Evolutionary conservation across 2,113 vertebrate genomes (phyloP), one percentile per base, ranked within the genome.

Genomic region (Corythornis vintsioides): DNA sequence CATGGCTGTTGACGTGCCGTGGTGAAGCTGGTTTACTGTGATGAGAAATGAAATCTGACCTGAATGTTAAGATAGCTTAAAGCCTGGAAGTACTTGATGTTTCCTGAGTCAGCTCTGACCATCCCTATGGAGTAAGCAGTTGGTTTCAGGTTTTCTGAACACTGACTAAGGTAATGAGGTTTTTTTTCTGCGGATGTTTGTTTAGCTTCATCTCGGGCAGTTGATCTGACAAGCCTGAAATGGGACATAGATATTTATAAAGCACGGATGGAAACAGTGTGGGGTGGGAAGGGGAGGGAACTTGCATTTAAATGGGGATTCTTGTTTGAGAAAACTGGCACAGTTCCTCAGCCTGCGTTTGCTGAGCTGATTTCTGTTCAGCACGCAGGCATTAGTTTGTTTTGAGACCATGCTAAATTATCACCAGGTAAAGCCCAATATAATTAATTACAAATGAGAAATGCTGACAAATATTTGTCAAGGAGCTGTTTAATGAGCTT

Each of bases 11-110:
- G 92, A 60, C 2, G 2, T 90, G 86, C 81, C 0, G 1, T 45
- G 57, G 64, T 77, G 75, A 89, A 86, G 89, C 89, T 89, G 87
- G 75, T 85, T 94, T 73, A 5, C 70, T 74, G 82, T 72, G 87
- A 94, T 95, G 94, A 92, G 92, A 95, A 94, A 88, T 78, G 91
- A 96, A 96, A 96, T 95, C 92, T 96, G 96, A 96, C 94, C 92
- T 94, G 94, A 94, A 94, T 92, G 72, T 85, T 96, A 93, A 93
- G 82, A 77, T 77, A 67, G 94, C 91, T 96, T 91, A 60, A 93
- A 96, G 87, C 89, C 72, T 71, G 64, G 82, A 96, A 93, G 95
- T 77, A 74, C 95, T 94, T 89, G 29, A 57, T 83, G 82, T 93
- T 92, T 94, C 91, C 96, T 91, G 92, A 96, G 92, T 96, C 94